Evolutionary conservation across 2,888 invertebrate genomes (phyloP), one percentile per base, ranked within the genome.

Genomic region (Ptilodon capucinus): DNA sequence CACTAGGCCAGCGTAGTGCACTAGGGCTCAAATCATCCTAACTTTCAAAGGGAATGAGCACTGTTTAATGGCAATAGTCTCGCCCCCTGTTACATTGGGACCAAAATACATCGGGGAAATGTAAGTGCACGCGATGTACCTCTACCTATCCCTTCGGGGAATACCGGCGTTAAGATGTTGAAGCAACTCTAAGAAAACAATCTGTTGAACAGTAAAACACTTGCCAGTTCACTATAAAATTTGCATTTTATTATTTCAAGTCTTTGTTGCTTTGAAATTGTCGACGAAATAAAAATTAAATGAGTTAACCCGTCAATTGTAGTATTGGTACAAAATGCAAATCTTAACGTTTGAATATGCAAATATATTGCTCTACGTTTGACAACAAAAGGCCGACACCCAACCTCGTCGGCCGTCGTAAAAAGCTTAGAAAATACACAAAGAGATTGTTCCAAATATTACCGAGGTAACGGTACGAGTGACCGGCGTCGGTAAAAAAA

Each of bases 261-360:
- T 78, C 79, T 78, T 84, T 85, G 81, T 79, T 58, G 57, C 54
- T 56, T 51, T 47, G 62, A 61, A 51, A 60, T 74, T 71, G 70
- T 71, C 63, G 51, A 64, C 61, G 55, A 76, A 72, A 74, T 77
- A 74, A 81, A 83, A 78, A 48, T 69, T 63, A 83, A 78, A 48
- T 69, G 62, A 68, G 57, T 66, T 71, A 75, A 74, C 74, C 71
- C 70, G 64, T 76, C 74, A 77, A 81, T 78, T 74, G 72, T 52
- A 34, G 46, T 68, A 65, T 67, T 73, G 66, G 68, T 64, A 82
- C 77, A 76, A 81, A 83, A 87, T 86, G 86, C 86, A 84, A 87
- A 88, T 87, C 66, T 77, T 51, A 53, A 58, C 69, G 69, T 77
- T 76, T 77, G 73, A 81, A 79, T 87, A 90, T 90, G 89, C 89